Percentiles rank a stretch among this genome's conserved stretches.
These are phyloP conservation scores for Mormoops blainvillei DNA, from an alignment of 2,113 vertebrate genomes.

Conservation along the genomic window DNA sequence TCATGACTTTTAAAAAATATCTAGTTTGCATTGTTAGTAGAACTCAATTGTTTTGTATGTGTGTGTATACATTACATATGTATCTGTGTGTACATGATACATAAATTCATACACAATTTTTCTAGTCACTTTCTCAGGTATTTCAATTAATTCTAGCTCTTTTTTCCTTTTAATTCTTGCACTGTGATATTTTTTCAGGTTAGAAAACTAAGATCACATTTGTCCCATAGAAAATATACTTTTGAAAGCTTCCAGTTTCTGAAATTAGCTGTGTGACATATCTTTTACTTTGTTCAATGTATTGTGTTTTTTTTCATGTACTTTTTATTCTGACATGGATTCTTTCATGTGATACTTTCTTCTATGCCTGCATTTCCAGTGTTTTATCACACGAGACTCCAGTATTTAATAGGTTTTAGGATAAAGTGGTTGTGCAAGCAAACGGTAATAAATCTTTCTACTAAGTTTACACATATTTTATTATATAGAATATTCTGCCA, in stretches of 20 bases:
- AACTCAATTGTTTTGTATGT: neutral
- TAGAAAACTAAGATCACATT: neutral
- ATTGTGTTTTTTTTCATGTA: neutral
- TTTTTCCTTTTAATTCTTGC: neutral
- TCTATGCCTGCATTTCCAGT: neutral
- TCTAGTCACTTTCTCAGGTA: neutral
- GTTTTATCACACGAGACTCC: neutral
- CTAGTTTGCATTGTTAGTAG: neutral
- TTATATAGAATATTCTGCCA: neutral
- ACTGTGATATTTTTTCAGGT: neutral
- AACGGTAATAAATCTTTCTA: constrained; percentile 5
- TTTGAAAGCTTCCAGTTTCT: neutral
- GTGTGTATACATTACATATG: neutral
- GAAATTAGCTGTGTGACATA: neutral
- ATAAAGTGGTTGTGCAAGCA: neutral
- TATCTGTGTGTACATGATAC: neutral
- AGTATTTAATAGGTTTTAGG: neutral
- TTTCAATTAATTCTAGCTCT: neutral
- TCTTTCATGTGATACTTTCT: neutral
- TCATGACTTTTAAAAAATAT: neutral
- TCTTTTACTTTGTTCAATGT: neutral
- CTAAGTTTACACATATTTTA: neutral
- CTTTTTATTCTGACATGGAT: neutral
- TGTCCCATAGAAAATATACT: neutral
- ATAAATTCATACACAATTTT: neutral